Evolutionary conservation across 2,113 vertebrate species (phyloP).

Genomic region (Lynx canadensis): DNA sequence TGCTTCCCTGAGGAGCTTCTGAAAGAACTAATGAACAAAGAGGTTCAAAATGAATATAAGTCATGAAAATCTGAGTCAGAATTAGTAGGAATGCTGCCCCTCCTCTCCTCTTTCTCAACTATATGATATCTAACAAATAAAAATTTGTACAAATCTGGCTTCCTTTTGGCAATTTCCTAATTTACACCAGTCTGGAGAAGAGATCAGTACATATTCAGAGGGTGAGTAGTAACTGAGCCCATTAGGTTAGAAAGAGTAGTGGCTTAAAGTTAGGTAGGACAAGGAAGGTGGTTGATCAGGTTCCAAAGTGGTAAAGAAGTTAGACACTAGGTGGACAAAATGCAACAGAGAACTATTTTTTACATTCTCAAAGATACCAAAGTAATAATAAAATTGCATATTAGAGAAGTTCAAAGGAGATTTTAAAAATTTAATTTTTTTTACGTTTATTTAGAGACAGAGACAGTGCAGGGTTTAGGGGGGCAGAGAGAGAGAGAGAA

Average conservation of each 20-base stretch:
- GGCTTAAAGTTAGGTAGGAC: neutral
- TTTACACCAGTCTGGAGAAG: neutral
- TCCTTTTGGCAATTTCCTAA: neutral
- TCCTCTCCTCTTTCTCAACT: neutral
- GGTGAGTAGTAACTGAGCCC: neutral
- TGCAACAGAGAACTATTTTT: neutral
- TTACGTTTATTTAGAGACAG: too few species aligned
- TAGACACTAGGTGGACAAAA: neutral
- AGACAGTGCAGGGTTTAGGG: too few species aligned
- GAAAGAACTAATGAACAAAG: neutral
- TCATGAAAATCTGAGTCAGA: neutral
- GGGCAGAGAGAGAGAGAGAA: too few species aligned
- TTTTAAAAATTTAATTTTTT: neutral
- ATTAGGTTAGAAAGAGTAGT: neutral
- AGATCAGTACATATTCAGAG: neutral
- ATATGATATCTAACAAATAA: neutral
- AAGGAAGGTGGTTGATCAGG: neutral
- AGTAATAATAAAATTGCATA: neutral
- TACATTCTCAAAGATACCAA: slow-evolving; percentile 21
- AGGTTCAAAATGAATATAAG: slow-evolving; percentile 23
- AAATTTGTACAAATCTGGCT: neutral
- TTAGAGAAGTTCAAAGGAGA: neutral
- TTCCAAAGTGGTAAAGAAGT: slow-evolving; percentile 19
- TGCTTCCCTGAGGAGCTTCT: neutral
- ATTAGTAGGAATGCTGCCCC: neutral